Percentiles rank a stretch among this genome's conserved stretches.
These are phyloP conservation scores for Cyrtorhinus lividipennis DNA, from an alignment of 1,140 invertebrate genomes.

Conservation along the genomic window DNA sequence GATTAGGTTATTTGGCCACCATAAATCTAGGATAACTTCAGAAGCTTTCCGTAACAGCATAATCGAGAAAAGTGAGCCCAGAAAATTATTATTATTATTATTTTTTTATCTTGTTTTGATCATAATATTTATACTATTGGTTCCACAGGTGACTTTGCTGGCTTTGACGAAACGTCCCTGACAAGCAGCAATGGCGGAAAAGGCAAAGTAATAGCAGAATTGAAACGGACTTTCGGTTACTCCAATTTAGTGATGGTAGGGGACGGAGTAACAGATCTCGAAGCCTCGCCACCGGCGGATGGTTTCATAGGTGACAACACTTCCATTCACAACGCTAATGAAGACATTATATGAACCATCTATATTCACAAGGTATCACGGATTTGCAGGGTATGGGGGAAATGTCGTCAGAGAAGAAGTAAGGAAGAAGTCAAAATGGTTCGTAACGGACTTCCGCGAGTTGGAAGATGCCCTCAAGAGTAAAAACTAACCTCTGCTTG, in stretches of 20 bases:
- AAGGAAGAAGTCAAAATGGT: conserved; percentile 69
- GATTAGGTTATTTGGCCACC: too few species aligned
- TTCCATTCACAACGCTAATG: not conserved
- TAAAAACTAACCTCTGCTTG: too few species aligned
- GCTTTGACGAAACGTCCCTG: conserved; percentile 80
- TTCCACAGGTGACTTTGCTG: conserved; percentile 70
- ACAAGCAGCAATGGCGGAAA: conserved; percentile 84
- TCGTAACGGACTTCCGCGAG: conserved; percentile 76
- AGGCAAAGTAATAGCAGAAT: conserved; percentile 58
- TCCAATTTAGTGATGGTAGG: conserved; percentile 80
- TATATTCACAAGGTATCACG: not conserved
- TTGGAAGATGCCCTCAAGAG: conserved; percentile 40
- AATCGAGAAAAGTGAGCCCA: too few species aligned
- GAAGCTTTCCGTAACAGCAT: too few species aligned
- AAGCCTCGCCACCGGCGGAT: conserved; percentile 85
- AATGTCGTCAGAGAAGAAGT: conserved; percentile 81
- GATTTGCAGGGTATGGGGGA: conserved; percentile 70
- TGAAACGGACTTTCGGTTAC: conserved; percentile 65
- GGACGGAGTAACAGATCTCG: conserved; percentile 91
- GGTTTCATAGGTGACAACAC: conserved; percentile 73
- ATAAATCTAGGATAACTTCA: too few species aligned
- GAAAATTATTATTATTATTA: too few species aligned
- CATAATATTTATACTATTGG: too few species aligned
- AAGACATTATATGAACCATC: not conserved
- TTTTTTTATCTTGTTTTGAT: too few species aligned